Base-by-base conservation (phyloP, 2,113 vertebrate genomes). In the Centrocercus urophasianus region DNA sequence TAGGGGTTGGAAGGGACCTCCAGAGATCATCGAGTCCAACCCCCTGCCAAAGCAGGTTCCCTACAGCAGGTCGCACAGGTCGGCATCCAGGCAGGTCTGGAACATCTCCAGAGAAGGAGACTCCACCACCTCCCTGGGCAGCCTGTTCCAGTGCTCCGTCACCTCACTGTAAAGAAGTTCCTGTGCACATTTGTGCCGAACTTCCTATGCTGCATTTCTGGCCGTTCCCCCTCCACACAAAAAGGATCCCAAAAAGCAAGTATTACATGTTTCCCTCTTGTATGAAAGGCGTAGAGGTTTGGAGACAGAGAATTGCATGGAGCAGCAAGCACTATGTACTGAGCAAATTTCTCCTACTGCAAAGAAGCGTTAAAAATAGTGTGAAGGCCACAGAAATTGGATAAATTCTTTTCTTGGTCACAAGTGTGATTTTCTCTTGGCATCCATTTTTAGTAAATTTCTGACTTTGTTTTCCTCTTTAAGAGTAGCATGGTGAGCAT, bases 401-500 rank as follows among this genome's bases (percentile, higher is more conserved):
- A 38, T 77, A 89, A 93, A 93, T 88, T 60, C 45, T 75, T 88
- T 85, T 74, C 50, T 92, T 42, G 7, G 63, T 16, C 47, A 91
- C 71, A 57, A 54, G 32, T 1, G 1, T 40, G 32, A 42, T 93
- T 19, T 88, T 63, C 54, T 72, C 34, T 71, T 15, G 42, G 78
- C 59, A 91, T 92, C 21, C 32, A 70, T 89, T 76, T 93, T 89
- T 73, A 89, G 89, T 90, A 17, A n/a, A 66, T 91, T 69, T 85
- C 6, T 6, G 28, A n/a, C 15, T 63, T 67, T 45, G 13, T 56
- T 48, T 45, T 59, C n/a, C 57, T 16, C 13, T 57, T 42, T 59
- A 86, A 91, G 48, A 84, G 81, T 78, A 83, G 19, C 1, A 2
- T 85, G 20, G 36, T 76, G 28, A 89, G 28, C 56, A 70, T 72